Conservation (phyloP, 2,797 vertebrate species). For the Xenentodon cancila region DNA sequence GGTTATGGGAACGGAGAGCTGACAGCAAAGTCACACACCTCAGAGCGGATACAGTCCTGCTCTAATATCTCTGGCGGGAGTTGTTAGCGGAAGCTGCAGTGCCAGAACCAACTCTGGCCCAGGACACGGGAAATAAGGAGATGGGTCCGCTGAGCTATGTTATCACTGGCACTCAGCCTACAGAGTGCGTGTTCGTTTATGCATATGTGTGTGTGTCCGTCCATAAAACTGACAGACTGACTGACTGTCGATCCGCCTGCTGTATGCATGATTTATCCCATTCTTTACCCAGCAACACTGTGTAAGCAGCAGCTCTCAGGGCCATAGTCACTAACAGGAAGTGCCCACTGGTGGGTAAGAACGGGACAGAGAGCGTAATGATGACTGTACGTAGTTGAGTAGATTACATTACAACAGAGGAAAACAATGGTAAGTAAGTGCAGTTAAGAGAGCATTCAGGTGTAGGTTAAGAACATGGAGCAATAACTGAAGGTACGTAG, state of each 20-base stretch:
- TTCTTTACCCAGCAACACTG: conserved; percentile 70
- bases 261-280: conserved; percentile 80
- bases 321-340: conserved; percentile 62
- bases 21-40: conserved; percentile 56
- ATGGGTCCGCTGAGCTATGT: conserved; percentile 68
- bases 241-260: conserved; percentile 57
- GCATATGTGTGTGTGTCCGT: conserved; percentile 59
- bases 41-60: conserved; percentile 53
- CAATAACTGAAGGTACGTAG: no score
- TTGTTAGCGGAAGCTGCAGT: conserved; percentile 69
- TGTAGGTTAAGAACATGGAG: no score
- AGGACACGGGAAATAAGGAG: conserved; percentile 68
- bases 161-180: conserved; percentile 70
- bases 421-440: no score
- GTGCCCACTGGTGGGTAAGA: conserved; percentile 4
- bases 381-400: no score
- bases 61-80: conserved; percentile 63
- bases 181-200: conserved; percentile 63
- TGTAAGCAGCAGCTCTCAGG: conserved; percentile 69
- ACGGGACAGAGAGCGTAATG: no score
- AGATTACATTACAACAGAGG: no score
- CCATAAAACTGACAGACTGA: conserved; percentile 59
- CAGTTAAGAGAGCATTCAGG: no score
- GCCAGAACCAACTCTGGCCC: conserved; percentile 80
- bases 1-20: conserved; percentile 69